phyloP scores from a whole-genome alignment of 2,888 invertebrate genomes.

The Cremastinae sp. region DNA sequence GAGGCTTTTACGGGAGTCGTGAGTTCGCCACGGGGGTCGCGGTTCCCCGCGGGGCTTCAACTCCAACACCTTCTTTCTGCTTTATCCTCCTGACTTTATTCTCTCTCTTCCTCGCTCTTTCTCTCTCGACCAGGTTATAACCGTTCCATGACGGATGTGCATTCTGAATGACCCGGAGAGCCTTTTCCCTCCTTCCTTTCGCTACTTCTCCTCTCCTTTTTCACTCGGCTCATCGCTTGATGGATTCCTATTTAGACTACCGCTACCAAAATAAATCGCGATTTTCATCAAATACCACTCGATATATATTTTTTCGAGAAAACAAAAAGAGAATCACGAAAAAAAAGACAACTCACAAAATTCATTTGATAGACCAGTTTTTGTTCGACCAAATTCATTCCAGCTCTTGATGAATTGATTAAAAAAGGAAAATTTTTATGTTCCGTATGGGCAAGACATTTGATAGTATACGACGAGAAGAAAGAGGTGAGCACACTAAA shows the following conservation, averaged over 20 bases:
- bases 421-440: constrained; percentile 69
- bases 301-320: neutral
- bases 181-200: constrained; percentile 41
- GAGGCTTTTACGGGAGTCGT: constrained; percentile 79
- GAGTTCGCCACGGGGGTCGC: constrained; percentile 78
- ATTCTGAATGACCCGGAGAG: constrained; percentile 55
- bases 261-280: constrained; percentile 31
- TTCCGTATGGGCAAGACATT: constrained; percentile 40
- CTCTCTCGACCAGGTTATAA: constrained; percentile 44
- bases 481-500: constrained; percentile 60
- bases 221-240: constrained; percentile 30
- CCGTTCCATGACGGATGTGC: constrained; percentile 60
- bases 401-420: constrained; percentile 75
- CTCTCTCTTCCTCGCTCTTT: constrained; percentile 26
- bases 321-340: neutral
- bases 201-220: constrained; percentile 23
- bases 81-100: constrained; percentile 15
- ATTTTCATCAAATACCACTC: neutral
- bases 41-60: constrained; percentile 71
- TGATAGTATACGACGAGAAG: constrained; percentile 54
- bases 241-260: constrained; percentile 49
- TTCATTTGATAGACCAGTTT: neutral
- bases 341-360: neutral
- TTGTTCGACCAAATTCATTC: constrained; percentile 16
- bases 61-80: constrained; percentile 56